These are phyloP conservation scores for Rhombomys opimus DNA, from an alignment of 2,113 vertebrate genomes.

Conservation along the genomic window DNA sequence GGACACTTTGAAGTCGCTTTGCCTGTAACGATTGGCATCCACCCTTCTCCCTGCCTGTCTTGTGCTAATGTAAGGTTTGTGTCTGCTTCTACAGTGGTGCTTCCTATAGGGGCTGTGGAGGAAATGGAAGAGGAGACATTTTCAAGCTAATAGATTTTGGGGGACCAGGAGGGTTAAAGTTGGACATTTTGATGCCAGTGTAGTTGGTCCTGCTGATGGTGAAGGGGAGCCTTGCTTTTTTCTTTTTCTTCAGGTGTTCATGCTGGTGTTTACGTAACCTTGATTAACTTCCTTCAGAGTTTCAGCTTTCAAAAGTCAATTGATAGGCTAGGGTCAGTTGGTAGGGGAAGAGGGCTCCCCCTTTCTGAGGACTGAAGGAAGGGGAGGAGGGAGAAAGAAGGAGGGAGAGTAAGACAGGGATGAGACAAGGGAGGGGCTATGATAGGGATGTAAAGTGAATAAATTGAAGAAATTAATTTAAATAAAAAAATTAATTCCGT, in stretches of 20 bases:
- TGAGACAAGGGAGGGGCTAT: too few relatives aligned
- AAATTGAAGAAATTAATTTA: too few relatives aligned
- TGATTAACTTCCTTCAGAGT: neutral
- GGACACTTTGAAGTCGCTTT: slow-evolving; percentile 83
- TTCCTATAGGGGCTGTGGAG: neutral
- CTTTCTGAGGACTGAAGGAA: too few relatives aligned
- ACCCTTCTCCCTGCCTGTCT: slow-evolving; percentile 63
- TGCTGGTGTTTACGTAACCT: neutral
- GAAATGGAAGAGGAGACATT: neutral
- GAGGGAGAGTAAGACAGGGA: too few relatives aligned
- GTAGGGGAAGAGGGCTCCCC: too few relatives aligned
- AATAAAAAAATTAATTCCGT: neutral
- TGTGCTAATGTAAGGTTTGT: slow-evolving; percentile 72
- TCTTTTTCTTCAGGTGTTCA: neutral
- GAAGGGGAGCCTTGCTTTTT: neutral
- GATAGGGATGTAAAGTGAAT: too few relatives aligned
- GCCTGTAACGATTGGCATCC: slow-evolving; percentile 75
- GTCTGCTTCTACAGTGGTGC: slow-evolving; percentile 67
- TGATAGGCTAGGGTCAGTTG: too few relatives aligned
- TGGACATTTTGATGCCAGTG: fast-evolving
- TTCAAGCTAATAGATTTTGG: neutral
- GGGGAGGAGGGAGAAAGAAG: too few relatives aligned
- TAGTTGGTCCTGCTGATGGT: neutral
- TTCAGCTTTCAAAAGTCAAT: slow-evolving; percentile 17
- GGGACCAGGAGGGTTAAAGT: neutral